phyloP scores from a whole-genome alignment of 2,113 vertebrate genomes.

The Sula dactylatra region DNA sequence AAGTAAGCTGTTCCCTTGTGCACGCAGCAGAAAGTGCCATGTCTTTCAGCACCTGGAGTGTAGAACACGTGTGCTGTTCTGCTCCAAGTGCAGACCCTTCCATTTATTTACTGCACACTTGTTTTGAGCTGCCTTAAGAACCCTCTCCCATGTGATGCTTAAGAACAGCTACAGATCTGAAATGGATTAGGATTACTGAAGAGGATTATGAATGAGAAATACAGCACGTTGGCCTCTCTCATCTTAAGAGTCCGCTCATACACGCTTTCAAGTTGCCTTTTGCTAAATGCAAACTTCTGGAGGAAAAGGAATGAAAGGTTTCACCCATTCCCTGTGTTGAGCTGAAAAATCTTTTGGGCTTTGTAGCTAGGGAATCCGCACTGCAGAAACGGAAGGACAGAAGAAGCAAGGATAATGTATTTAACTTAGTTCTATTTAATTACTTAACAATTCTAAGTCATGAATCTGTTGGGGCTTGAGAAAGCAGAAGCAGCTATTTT shows the following conservation, averaged over 20 bases:
- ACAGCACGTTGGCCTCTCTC: neutral
- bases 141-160: constrained; percentile 4
- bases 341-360: neutral
- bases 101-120: neutral
- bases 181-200: constrained; percentile 43
- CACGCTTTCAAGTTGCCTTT: neutral
- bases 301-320: neutral
- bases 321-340: neutral
- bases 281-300: neutral
- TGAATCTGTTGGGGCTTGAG: neutral
- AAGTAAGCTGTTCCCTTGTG: neutral
- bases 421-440: neutral
- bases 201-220: neutral
- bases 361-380: neutral
- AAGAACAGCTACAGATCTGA: constrained; percentile 14
- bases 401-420: neutral
- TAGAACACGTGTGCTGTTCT: rapidly evolving
- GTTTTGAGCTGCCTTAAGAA: neutral
- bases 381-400: neutral
- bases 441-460: neutral
- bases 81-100: neutral
- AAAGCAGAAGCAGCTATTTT: neutral
- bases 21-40: neutral
- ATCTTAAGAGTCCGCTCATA: neutral
- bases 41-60: neutral